Percentiles rank a stretch among this genome's conserved stretches.
phyloP scores from a whole-genome alignment of 1,140 invertebrate species.

The Thaumetopoea pityocampa region DNA sequence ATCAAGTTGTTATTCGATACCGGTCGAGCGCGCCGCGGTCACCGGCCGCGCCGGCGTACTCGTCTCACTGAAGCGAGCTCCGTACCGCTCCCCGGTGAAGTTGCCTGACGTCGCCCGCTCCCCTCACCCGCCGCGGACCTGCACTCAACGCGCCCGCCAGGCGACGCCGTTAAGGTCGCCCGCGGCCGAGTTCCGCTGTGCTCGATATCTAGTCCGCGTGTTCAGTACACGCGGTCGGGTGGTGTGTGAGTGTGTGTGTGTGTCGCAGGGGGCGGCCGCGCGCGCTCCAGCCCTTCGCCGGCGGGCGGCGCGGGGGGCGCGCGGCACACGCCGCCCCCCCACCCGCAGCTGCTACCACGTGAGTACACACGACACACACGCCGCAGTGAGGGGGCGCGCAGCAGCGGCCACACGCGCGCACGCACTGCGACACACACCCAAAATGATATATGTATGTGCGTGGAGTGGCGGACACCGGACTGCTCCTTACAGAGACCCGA shows the following conservation, averaged over 20 bases:
- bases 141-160: no score
- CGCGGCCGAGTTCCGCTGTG: neutral
- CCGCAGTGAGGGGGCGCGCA: no score
- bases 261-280: neutral
- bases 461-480: no score
- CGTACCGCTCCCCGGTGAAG: no score
- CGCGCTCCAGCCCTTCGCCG: conserved; percentile 3
- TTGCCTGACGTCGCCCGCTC: neutral
- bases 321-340: neutral
- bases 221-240: neutral
- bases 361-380: conserved; percentile 2
- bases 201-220: neutral
- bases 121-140: neutral
- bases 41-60: neutral
- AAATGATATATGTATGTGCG: no score
- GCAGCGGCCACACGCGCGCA: no score
- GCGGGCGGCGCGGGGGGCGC: neutral
- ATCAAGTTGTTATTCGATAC: no score
- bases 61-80: no score
- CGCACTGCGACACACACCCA: no score
- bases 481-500: no score
- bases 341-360: conserved; percentile 3
- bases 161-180: no score
- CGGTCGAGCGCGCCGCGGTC: no score
- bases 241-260: neutral